Evolutionary conservation across 1,140 invertebrate species (phyloP).

Genomic region (Leptopilina clavipes): DNA sequence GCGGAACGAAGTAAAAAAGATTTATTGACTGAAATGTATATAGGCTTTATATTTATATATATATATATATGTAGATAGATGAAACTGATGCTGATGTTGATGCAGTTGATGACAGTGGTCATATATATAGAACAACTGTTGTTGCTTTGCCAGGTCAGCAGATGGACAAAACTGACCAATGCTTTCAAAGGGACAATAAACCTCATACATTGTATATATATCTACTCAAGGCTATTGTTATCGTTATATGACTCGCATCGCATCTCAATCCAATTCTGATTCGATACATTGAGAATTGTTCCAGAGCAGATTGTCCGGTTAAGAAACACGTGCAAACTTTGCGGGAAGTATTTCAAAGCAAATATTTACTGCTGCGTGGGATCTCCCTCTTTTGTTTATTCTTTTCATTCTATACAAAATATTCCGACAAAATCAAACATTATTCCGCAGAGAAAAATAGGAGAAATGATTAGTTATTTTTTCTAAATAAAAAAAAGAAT

Average conservation of each 20-base stretch:
- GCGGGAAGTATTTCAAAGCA: conserved; percentile 18
- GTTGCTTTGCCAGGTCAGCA: conserved; percentile 61
- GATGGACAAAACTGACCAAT: conserved; percentile 65
- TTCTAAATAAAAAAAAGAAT: no score
- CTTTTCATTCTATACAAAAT: neutral
- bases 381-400: neutral
- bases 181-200: conserved; percentile 65
- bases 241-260: conserved; percentile 59
- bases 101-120: conserved; percentile 58
- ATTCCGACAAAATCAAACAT: neutral
- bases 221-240: conserved; percentile 62
- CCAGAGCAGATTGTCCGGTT: conserved; percentile 47
- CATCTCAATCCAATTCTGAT: conserved; percentile 53
- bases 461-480: no score
- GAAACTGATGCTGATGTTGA: conserved; percentile 52
- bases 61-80: neutral
- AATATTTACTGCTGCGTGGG: neutral
- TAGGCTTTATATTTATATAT: neutral
- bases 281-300: conserved; percentile 47
- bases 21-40: neutral
- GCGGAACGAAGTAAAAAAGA: neutral
- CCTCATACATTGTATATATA: conserved; percentile 62
- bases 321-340: conserved; percentile 33
- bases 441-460: neutral
- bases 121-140: conserved; percentile 48